These are phyloP conservation scores for Channallabes apus DNA, from an alignment of 2,797 vertebrate species.

Conservation along the genomic window DNA sequence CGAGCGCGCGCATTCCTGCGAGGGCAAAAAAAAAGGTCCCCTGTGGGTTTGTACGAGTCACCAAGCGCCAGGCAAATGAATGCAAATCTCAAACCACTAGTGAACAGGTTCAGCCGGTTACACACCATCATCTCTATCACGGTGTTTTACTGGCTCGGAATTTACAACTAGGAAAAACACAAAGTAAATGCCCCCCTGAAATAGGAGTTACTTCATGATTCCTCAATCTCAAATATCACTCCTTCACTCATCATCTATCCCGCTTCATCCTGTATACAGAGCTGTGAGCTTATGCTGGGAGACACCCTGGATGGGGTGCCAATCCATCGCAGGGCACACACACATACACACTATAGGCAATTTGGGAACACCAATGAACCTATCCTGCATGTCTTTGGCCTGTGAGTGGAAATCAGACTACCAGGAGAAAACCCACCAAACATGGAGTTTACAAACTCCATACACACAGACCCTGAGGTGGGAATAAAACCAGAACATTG, in stretches of 20 bases:
- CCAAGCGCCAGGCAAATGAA: background rate
- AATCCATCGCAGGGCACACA: too few species aligned
- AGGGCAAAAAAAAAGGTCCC: background rate
- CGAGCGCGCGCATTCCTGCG: slow-evolving; percentile 22
- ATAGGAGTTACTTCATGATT: background rate
- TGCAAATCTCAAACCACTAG: background rate
- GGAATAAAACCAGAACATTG: too few species aligned
- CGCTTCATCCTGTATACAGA: too few species aligned
- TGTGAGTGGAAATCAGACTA: too few species aligned
- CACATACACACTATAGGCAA: too few species aligned
- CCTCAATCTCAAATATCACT: background rate
- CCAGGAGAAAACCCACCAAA: too few species aligned
- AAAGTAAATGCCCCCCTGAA: background rate
- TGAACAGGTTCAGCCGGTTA: background rate
- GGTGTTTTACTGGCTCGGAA: background rate
- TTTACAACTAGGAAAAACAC: background rate
- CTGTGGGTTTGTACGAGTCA: background rate
- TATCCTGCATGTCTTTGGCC: too few species aligned
- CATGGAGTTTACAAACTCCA: too few species aligned
- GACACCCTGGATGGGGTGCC: too few species aligned
- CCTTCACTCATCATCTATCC: background rate
- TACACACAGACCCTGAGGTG: too few species aligned
- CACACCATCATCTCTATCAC: background rate
- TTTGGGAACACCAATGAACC: too few species aligned
- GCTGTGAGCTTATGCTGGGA: too few species aligned